A percentile compares a stretch with the other conserved stretches of the same genome.
These are phyloP conservation scores for Sweltsa coloradensis DNA, from an alignment of 1,140 invertebrate genomes.

Conservation along the genomic window DNA sequence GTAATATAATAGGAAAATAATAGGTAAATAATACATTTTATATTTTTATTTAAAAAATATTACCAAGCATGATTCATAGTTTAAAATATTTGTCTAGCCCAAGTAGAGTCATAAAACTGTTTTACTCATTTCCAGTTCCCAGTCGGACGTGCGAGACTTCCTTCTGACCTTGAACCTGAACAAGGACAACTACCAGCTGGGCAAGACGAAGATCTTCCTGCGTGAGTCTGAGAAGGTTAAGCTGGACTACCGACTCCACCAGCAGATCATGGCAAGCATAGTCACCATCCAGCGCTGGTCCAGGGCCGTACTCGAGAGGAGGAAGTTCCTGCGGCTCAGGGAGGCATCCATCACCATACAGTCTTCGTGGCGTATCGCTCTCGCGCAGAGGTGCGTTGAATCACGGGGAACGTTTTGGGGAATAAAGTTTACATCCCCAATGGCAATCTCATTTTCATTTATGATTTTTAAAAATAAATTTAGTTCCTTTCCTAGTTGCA, in stretches of 20 bases:
- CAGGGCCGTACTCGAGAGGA: conserved; percentile 61
- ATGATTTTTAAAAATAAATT: too few species aligned
- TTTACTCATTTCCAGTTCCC: conserved; percentile 38
- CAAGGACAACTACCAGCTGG: conserved; percentile 84
- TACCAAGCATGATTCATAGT: too few species aligned
- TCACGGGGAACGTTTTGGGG: conserved; percentile 24
- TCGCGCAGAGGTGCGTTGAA: conserved; percentile 32
- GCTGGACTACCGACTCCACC: conserved; percentile 80
- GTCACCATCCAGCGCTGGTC: conserved; percentile 89
- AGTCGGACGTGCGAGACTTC: conserved; percentile 68
- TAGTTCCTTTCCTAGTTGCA: too few species aligned
- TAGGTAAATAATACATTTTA: too few species aligned
- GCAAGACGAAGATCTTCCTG: conserved; percentile 82
- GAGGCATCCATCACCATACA: conserved; percentile 57
- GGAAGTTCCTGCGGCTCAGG: conserved; percentile 60
- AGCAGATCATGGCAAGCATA: conserved; percentile 87
- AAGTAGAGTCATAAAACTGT: too few species aligned
- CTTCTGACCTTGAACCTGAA: conserved; percentile 68
- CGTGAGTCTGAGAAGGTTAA: conserved; percentile 89
- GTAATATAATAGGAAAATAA: too few species aligned
- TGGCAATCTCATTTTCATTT: too few species aligned
- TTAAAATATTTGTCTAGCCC: too few species aligned
- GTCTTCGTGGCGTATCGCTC: conserved; percentile 52
- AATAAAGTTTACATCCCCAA: too few species aligned
- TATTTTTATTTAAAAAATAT: too few species aligned